Conservation (phyloP, 2,113 vertebrate genomes). For the Podocnemis expansa region DNA sequence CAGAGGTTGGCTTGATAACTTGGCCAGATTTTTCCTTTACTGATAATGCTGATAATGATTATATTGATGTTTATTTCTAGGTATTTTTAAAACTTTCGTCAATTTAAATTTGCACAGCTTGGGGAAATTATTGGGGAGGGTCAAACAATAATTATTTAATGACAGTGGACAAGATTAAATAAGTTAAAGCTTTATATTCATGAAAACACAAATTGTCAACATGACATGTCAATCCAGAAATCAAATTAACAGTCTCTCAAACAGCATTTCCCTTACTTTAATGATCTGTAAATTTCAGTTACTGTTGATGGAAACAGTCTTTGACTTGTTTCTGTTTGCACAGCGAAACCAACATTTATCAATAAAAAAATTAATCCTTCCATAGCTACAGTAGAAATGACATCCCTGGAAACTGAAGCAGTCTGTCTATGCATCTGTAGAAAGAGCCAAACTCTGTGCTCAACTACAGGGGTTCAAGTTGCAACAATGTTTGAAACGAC, state of each 20-base stretch:
- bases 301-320: neutral
- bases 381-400: neutral
- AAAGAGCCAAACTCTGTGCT: neutral
- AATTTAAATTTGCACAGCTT: neutral
- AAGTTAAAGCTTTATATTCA: neutral
- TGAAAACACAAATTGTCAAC: neutral
- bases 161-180: neutral
- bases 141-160: neutral
- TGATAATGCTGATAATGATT: neutral
- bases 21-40: neutral
- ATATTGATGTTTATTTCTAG: neutral
- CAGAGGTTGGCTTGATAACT: too few relatives aligned
- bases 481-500: neutral
- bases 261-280: neutral
- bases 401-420: neutral
- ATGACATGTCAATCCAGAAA: neutral
- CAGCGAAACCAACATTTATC: neutral
- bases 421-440: neutral
- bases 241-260: neutral
- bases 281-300: neutral
- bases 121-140: too few relatives aligned
- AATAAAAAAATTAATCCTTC: neutral
- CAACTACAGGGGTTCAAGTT: too few relatives aligned
- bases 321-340: neutral
- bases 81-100: neutral